phyloP scores from a whole-genome alignment of 2,113 vertebrate species.

The Apteryx owenii region DNA sequence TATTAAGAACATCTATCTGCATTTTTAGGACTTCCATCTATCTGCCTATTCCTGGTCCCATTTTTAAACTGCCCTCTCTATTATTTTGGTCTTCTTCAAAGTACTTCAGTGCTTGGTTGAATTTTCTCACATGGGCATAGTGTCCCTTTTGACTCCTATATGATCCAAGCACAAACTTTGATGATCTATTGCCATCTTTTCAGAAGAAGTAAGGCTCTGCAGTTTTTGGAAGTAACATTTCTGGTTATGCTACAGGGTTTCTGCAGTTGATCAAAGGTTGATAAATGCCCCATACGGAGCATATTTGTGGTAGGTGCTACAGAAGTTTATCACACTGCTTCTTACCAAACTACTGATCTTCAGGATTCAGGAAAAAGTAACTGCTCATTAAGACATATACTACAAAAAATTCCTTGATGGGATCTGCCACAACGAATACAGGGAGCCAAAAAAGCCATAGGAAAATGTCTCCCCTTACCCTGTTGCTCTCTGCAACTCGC shows the following conservation, averaged over 20 bases:
- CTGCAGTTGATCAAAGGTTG: neutral
- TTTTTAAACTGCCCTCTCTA: neutral
- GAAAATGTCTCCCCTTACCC: slow-evolving; percentile 75
- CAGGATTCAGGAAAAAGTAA: neutral
- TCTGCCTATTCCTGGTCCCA: neutral
- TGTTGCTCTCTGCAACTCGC: slow-evolving; percentile 86
- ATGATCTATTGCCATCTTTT: neutral
- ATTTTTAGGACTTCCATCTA: too few relatives aligned
- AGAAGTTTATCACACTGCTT: neutral
- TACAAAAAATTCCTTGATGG: neutral
- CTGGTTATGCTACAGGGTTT: neutral
- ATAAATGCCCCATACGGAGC: neutral
- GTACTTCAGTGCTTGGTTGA: neutral
- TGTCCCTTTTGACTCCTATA: neutral
- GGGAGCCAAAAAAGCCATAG: accelerated
- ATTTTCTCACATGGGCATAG: neutral
- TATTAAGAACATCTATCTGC: too few relatives aligned
- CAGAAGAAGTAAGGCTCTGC: neutral
- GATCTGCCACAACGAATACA: accelerated
- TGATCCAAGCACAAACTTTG: neutral
- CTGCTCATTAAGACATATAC: neutral
- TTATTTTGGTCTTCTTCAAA: neutral
- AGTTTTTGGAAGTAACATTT: neutral
- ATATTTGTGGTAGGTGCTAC: neutral
- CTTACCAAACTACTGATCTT: neutral